A percentile compares a stretch with the other conserved stretches of the same genome.
These are phyloP conservation scores for Sphinx pinastri DNA, from an alignment of 2,888 invertebrate species.

Conservation along the genomic window DNA sequence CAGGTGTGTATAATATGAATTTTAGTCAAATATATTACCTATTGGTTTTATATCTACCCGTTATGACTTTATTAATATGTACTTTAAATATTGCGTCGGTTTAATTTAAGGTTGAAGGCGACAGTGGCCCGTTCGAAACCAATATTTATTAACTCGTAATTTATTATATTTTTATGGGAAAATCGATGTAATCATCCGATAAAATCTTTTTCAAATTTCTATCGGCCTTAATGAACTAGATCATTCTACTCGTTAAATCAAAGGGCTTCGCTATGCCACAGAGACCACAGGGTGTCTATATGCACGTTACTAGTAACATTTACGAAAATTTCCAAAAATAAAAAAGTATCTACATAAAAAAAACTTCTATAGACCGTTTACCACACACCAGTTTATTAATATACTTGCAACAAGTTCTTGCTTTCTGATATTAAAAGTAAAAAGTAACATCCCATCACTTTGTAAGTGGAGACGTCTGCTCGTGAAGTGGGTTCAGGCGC, in stretches of 20 bases:
- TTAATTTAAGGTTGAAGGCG: neutral
- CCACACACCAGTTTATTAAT: neutral
- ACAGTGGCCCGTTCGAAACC: neutral
- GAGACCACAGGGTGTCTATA: too few species aligned
- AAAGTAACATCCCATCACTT: constrained; percentile 19
- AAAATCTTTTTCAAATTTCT: too few species aligned
- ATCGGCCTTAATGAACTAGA: too few species aligned
- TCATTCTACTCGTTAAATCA: too few species aligned
- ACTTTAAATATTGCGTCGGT: constrained; percentile 11
- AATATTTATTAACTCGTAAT: neutral
- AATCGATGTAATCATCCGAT: too few species aligned
- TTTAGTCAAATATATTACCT: constrained; percentile 65
- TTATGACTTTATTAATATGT: constrained; percentile 25
- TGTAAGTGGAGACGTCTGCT: constrained; percentile 18
- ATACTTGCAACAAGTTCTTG: neutral
- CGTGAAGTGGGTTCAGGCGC: constrained; percentile 22
- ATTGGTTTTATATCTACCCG: constrained; percentile 47
- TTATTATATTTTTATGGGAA: neutral
- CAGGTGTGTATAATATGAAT: constrained; percentile 73
- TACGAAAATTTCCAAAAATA: too few species aligned
- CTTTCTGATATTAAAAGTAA: constrained; percentile 7
- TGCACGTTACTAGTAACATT: too few species aligned
- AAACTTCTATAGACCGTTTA: neutral
- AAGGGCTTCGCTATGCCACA: too few species aligned
- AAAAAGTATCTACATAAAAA: neutral